phyloP scores from a whole-genome alignment of 2,113 vertebrate species.

The Hydrolagus affinis region DNA sequence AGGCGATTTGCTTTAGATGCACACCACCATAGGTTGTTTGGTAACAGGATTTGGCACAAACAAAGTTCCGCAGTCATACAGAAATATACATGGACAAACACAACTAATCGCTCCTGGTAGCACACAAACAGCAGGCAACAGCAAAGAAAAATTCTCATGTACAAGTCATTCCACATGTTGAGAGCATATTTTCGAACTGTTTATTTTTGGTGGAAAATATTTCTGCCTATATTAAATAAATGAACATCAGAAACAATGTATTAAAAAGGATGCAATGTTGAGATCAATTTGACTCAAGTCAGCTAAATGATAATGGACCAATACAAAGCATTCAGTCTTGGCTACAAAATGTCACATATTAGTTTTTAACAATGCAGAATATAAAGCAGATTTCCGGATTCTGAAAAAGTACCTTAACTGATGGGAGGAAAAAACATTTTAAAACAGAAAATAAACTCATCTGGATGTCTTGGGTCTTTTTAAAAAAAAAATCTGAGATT shows the following conservation, averaged over 20 bases:
- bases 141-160: conserved; percentile 38
- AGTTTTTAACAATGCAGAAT: background rate
- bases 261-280: background rate
- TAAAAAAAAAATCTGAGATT: conserved; percentile 31
- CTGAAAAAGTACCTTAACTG: conserved; percentile 18
- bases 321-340: conserved; percentile 27
- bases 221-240: conserved; percentile 18
- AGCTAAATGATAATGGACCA: background rate
- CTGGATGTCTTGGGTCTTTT: conserved; percentile 8
- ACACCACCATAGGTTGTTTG: conserved; percentile 49
- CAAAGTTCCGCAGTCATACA: conserved; percentile 42
- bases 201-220: conserved; percentile 16
- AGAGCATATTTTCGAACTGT: conserved; percentile 5
- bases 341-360: conserved; percentile 14
- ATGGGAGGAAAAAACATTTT: conserved; percentile 18
- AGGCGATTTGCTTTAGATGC: conserved; percentile 48
- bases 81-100: conserved; percentile 46
- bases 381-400: conserved; percentile 28
- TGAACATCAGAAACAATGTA: background rate
- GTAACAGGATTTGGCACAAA: conserved; percentile 56
- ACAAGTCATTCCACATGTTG: background rate
- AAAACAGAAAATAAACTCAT: conserved; percentile 23
- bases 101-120: conserved; percentile 46
- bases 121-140: conserved; percentile 41
- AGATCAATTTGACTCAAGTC: background rate